These are phyloP conservation scores for Bolborhynchus lineola DNA, from an alignment of 2,113 vertebrate species.

Conservation along the genomic window DNA sequence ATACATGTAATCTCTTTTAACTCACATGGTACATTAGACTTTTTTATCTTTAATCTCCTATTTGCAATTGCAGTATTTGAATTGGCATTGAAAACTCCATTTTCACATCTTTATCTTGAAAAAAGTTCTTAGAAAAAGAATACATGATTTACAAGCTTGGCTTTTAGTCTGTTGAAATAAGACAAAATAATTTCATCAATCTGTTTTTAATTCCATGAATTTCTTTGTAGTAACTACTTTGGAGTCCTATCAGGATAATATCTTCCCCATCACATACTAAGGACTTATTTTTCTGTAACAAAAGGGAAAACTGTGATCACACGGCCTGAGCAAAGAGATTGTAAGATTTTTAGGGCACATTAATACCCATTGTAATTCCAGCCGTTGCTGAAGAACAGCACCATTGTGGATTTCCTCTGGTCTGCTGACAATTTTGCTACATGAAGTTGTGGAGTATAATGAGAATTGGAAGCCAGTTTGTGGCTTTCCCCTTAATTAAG, in stretches of 20 bases:
- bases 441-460: not conserved
- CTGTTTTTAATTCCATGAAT: not conserved
- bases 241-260: not conserved
- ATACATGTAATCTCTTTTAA: not conserved
- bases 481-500: conserved; percentile 37
- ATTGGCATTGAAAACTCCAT: not conserved
- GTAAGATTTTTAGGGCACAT: not conserved
- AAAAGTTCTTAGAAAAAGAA: not conserved
- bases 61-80: not conserved
- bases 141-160: not conserved
- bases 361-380: not conserved
- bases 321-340: not conserved
- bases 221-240: not conserved
- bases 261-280: not conserved
- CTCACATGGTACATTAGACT: not conserved
- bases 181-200: not conserved
- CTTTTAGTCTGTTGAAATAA: not conserved
- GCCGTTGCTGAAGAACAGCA: not conserved
- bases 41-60: not conserved
- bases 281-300: conserved; percentile 33
- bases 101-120: not conserved
- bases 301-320: not conserved
- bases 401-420: not conserved
- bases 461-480: conserved; percentile 24
- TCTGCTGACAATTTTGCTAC: not conserved